Evolutionary conservation across 2,797 vertebrate genomes (phyloP), one percentile per base, ranked within the genome.

Genomic region (Carapus acus): DNA sequence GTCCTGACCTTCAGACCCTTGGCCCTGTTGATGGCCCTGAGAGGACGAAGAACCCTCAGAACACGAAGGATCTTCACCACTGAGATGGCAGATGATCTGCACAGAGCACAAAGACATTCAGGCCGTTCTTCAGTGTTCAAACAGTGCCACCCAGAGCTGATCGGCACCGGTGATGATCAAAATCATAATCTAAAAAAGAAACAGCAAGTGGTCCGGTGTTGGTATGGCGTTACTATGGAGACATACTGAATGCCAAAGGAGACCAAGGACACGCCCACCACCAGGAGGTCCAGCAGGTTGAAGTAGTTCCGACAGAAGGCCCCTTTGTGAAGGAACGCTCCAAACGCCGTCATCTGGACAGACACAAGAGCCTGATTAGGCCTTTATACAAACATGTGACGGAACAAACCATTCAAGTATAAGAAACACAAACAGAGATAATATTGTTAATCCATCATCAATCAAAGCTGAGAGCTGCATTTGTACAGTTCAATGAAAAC

Each of bases 171-270:
- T n/a, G n/a, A n/a, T n/a, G n/a, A n/a, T n/a, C n/a, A n/a, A n/a
- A n/a, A n/a, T n/a, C n/a, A n/a, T n/a, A n/a, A n/a, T n/a, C n/a
- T n/a, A n/a, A n/a, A n/a, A n/a, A n/a, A n/a, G n/a, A n/a, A n/a
- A n/a, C n/a, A n/a, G n/a, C n/a, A n/a, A n/a, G n/a, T n/a, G n/a
- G n/a, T n/a, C n/a, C n/a, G n/a, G n/a, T n/a, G n/a, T n/a, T n/a
- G n/a, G n/a, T n/a, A n/a, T n/a, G n/a, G n/a, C n/a, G n/a, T n/a
- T n/a, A n/a, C n/a, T n/a, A n/a, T n/a, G n/a, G n/a, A 47, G 84
- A 93, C 95, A 73, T 88, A 98, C 96, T 96, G 93, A 83, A 99
- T 94, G 62, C 93, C 94, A 54, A 98, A 99, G n/a, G 96, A 99
- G 36, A 99, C 91, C 76, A 99, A 87, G 54, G 96, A 99, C 43